These are phyloP conservation scores for Acomys russatus DNA, from an alignment of 2,797 vertebrate genomes.

Conservation along the genomic window DNA sequence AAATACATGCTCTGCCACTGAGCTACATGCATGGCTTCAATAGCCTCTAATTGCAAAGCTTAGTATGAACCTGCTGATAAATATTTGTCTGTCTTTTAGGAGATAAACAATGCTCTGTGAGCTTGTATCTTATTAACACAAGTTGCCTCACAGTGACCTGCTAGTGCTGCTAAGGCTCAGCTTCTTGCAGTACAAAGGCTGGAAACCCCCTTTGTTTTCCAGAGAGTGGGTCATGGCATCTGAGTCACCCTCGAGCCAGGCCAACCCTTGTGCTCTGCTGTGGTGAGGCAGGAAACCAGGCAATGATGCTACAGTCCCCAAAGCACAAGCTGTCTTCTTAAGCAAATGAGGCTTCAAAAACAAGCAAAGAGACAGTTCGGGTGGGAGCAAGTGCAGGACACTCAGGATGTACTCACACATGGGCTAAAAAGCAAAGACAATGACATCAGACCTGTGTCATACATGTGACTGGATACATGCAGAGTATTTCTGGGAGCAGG, in stretches of 20 bases:
- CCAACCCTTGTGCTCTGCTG: background rate
- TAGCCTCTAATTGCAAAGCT: constrained; percentile 19
- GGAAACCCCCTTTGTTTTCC: background rate
- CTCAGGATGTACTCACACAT: background rate
- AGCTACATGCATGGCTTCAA: background rate
- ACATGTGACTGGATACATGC: background rate
- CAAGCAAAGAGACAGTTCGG: background rate
- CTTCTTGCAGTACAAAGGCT: background rate
- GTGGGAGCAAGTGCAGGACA: no score
- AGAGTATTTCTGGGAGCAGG: background rate
- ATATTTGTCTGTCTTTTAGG: no score
- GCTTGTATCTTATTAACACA: background rate
- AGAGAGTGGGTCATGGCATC: background rate
- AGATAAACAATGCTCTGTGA: background rate
- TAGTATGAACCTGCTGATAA: background rate
- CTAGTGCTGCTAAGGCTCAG: background rate
- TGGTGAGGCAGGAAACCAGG: background rate
- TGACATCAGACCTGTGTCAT: fast-evolving
- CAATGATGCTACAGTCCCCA: background rate
- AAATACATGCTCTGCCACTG: background rate
- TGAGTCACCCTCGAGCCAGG: background rate
- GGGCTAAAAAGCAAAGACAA: background rate
- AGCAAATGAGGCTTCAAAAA: background rate
- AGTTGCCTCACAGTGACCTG: background rate
- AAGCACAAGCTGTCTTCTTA: background rate